Evolutionary conservation across 1,140 invertebrate species (phyloP).

Genomic region (Neodiprion lecontei): DNA sequence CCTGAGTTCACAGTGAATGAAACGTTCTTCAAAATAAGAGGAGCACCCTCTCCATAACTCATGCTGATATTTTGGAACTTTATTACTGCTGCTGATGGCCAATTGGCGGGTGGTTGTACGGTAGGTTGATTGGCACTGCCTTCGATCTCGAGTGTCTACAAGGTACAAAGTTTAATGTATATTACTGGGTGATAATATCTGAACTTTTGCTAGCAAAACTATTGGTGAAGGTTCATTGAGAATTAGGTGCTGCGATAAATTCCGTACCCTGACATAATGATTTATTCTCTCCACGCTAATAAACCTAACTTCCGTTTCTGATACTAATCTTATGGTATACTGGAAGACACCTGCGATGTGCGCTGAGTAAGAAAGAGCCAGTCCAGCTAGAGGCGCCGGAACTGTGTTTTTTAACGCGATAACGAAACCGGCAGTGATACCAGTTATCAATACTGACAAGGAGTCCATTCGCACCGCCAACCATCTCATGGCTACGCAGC

Average conservation of each 20-base stretch:
- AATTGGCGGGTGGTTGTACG: conserved; percentile 53
- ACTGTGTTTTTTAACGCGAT: conserved; percentile 65
- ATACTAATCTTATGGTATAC: conserved; percentile 69
- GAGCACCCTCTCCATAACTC: conserved; percentile 60
- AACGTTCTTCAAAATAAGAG: conserved; percentile 62
- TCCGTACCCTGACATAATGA: conserved; percentile 48
- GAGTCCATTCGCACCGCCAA: conserved; percentile 71
- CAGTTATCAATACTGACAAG: conserved; percentile 62
- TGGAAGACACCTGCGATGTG: conserved; percentile 73
- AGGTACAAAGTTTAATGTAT: conserved; percentile 3
- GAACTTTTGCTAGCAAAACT: too few relatives aligned
- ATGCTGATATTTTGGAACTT: conserved; percentile 64
- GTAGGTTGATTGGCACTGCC: conserved; percentile 26
- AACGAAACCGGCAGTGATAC: conserved; percentile 65
- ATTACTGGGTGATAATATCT: not conserved
- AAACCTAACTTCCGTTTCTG: conserved; percentile 73
- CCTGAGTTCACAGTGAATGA: conserved; percentile 64
- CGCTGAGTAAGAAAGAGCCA: conserved; percentile 72
- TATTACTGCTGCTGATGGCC: conserved; percentile 66
- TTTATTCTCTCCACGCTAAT: conserved; percentile 64
- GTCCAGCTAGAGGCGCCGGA: conserved; percentile 69
- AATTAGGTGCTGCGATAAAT: conserved; percentile 18
- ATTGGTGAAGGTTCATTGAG: too few relatives aligned
- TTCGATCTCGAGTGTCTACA: conserved; percentile 37
- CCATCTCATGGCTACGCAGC: conserved; percentile 71